Base-by-base conservation (phyloP, 2,888 invertebrate genomes). In the Pomacea canaliculata region DNA sequence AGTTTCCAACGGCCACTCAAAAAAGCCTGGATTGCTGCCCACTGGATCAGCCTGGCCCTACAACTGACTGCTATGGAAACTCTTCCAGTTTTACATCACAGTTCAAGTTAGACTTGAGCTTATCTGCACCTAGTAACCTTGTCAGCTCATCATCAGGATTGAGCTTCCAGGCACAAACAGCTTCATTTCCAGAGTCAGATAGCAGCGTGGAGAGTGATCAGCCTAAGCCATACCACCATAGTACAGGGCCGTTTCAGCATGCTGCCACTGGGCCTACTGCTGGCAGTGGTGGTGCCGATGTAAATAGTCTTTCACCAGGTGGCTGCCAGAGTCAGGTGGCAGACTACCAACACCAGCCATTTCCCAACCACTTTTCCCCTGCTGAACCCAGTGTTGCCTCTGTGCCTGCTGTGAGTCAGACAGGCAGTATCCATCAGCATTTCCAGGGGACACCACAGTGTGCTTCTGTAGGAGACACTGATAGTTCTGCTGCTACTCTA, bases 331-430 rank as follows among this genome's bases (percentile, higher is more conserved):
- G 59, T 60, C 74, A 74, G n/a, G 62, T 19, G 19, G 37, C 69
- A 62, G 69, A 74, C 49, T 60, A 19, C 49, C 74, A 59, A 49
- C 60, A 74, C 13, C 74, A 69, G 69, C 27, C 69, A 27, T 69
- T 74, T 59, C 74, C 51, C 8, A 69, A 13, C 48, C 60, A 73
- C 19, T 68, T 56, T 37, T 56, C 46, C 2, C 48, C 60, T 51
- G 59, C 19, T 51, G 23, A 51, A 5, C 49, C 72, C 16, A 72
- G 48, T 23, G 51, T n/a, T 69, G 49, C 13, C 65, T 71, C 70
- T 18, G 48, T 72, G 62, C 65, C 63, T 66, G 68, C 66, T 48
- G 18, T 48, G 27, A 67, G 56, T 19, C 73, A 73, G 49, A 46
- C 73, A 8, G 18, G 66, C 46, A 66, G 60, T n/a, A 59, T 73